These are phyloP conservation scores for Petrocephalus schoutedeni DNA, from an alignment of 2,797 vertebrate genomes.

Conservation along the genomic window DNA sequence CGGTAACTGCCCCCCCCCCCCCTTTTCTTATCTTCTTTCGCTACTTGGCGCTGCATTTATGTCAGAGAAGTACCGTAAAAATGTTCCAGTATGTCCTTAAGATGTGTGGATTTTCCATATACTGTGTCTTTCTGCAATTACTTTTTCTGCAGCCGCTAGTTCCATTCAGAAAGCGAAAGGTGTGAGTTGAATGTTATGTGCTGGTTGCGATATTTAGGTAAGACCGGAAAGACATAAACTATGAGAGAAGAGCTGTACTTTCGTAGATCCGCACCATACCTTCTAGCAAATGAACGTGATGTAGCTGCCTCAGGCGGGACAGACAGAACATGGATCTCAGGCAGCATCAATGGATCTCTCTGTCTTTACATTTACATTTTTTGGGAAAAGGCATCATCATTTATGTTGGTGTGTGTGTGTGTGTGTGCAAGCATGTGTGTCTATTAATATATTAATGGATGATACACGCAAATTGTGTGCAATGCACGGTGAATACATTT, in stretches of 20 bases:
- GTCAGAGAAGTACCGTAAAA: background rate
- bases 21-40: background rate
- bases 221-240: background rate
- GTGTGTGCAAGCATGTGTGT: background rate
- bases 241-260: background rate
- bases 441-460: background rate
- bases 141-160: background rate
- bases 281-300: background rate
- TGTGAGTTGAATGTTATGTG: background rate
- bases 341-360: background rate
- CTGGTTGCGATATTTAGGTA: background rate
- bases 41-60: background rate
- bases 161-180: background rate
- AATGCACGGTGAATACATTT: background rate
- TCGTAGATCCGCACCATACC: background rate
- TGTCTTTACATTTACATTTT: background rate
- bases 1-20: background rate
- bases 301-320: background rate
- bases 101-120: background rate
- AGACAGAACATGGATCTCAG: background rate
- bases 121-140: background rate
- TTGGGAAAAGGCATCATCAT: background rate
- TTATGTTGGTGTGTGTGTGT: background rate
- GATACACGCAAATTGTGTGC: background rate
- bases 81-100: background rate